Conservation (phyloP, 2,797 vertebrate species). For the Dendrocincla tyrannina region DNA sequence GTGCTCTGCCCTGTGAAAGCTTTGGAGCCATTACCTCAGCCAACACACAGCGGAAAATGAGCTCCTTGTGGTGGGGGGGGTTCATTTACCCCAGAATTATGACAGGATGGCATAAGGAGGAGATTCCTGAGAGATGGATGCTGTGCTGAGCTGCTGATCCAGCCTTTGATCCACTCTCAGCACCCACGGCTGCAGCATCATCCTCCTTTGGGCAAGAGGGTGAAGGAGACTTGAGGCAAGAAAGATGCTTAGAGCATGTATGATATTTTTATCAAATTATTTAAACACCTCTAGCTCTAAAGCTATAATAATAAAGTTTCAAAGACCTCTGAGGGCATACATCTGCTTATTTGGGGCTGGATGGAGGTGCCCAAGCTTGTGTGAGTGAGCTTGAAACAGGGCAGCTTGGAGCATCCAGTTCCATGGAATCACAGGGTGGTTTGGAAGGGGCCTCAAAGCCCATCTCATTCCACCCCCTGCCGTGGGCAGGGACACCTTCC, state of each 20-base stretch:
- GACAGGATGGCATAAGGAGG: background rate
- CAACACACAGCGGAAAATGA: background rate
- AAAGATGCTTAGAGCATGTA: background rate
- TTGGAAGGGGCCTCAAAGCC: background rate
- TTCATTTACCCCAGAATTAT: background rate
- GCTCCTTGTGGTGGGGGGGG: background rate
- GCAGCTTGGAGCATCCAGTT: background rate
- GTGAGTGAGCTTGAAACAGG: background rate
- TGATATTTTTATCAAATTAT: background rate
- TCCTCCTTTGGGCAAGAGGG: background rate
- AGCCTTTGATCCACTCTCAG: background rate
- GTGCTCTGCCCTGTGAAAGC: constrained; percentile 20
- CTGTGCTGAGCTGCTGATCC: background rate
- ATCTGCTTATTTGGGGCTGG: background rate
- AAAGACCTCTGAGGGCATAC: background rate
- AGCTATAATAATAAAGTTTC: background rate
- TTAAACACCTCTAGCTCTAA: background rate
- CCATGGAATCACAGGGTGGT: background rate
- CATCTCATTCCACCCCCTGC: background rate
- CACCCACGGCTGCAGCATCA: fast-evolving
- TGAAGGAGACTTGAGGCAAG: background rate
- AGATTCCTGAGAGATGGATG: background rate
- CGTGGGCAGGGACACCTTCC: background rate
- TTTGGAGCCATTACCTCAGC: constrained; percentile 40
- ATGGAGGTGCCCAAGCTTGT: background rate